phyloP scores from a whole-genome alignment of 2,113 vertebrate genomes.

The Xenopus borealis region DNA sequence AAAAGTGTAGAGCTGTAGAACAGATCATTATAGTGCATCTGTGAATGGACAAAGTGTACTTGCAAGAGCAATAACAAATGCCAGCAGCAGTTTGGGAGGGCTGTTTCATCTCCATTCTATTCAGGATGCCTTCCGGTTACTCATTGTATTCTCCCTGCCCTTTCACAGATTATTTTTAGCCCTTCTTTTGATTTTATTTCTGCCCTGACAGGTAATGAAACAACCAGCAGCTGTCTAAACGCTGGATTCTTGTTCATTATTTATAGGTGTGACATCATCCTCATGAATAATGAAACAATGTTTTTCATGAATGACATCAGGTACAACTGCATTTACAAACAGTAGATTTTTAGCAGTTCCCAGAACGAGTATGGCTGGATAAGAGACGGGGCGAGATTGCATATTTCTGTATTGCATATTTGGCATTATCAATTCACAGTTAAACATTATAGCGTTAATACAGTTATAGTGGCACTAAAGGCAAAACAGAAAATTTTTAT shows the following conservation, averaged over 20 bases:
- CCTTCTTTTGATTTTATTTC: conserved; percentile 14
- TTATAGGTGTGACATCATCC: conserved; percentile 34
- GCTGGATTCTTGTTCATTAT: conserved; percentile 18
- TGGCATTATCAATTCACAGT: too few relatives aligned
- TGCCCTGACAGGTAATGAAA: conserved; percentile 18
- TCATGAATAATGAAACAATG: conserved; percentile 33
- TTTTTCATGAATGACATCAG: conserved; percentile 41
- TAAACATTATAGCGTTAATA: too few relatives aligned
- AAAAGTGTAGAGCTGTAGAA: neutral
- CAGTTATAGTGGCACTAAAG: too few relatives aligned
- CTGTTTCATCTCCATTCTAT: conserved; percentile 10
- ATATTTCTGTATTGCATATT: too few relatives aligned
- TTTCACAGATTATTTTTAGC: conserved; percentile 37
- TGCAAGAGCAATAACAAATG: neutral
- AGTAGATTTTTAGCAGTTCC: neutral
- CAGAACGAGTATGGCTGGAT: neutral
- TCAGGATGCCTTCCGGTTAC: conserved; percentile 19
- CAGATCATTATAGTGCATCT: neutral
- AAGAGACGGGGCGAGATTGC: neutral
- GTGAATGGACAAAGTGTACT: too few relatives aligned
- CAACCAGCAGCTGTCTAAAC: conserved; percentile 22
- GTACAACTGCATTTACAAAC: conserved; percentile 20
- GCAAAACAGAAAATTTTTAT: too few relatives aligned
- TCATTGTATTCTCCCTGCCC: neutral
- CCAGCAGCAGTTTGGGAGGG: conserved; percentile 11